Evolutionary conservation across 2,888 invertebrate genomes (phyloP).

Genomic region (Cyrtodaria siliqua): DNA sequence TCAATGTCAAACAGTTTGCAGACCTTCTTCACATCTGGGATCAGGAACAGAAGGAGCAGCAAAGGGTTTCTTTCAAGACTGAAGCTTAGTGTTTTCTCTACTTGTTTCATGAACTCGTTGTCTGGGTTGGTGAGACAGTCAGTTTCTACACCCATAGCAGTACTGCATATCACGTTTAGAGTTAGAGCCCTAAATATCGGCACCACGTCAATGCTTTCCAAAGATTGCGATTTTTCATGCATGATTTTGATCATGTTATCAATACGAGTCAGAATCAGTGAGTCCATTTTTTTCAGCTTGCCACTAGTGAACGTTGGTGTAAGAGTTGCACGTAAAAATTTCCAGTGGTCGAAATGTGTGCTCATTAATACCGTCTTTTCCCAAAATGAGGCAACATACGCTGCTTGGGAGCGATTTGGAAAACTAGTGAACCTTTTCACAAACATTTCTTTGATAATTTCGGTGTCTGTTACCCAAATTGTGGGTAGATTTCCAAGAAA

Average conservation of each 20-base stretch:
- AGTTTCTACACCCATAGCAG: slow-evolving; percentile 68
- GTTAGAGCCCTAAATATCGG: slow-evolving; percentile 58
- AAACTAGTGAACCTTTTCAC: slow-evolving; percentile 60
- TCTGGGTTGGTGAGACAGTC: slow-evolving; percentile 52
- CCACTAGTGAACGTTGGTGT: slow-evolving; percentile 52
- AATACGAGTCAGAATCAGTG: slow-evolving; percentile 28
- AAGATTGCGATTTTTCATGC: neutral
- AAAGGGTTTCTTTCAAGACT: slow-evolving; percentile 42
- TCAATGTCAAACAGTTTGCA: slow-evolving; percentile 46
- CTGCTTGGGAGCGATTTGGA: slow-evolving; percentile 46
- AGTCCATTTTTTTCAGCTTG: slow-evolving; percentile 57
- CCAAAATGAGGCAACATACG: slow-evolving; percentile 48
- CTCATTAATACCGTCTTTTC: slow-evolving; percentile 34
- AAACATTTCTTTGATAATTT: slow-evolving; percentile 62
- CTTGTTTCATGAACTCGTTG: slow-evolving; percentile 57
- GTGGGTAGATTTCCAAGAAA: slow-evolving; percentile 60
- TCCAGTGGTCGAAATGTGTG: slow-evolving; percentile 45
- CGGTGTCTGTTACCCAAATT: slow-evolving; percentile 60
- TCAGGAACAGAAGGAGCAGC: slow-evolving; percentile 37
- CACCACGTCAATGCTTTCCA: slow-evolving; percentile 26
- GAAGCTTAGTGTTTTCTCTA: slow-evolving; percentile 35
- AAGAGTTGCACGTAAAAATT: slow-evolving; percentile 50
- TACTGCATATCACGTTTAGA: slow-evolving; percentile 66
- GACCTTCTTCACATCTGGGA: slow-evolving; percentile 53
- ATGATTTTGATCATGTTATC: slow-evolving; percentile 25